Evolutionary conservation across 2,797 vertebrate species (phyloP).

Genomic region (Chaetophractus vellerosus): DNA sequence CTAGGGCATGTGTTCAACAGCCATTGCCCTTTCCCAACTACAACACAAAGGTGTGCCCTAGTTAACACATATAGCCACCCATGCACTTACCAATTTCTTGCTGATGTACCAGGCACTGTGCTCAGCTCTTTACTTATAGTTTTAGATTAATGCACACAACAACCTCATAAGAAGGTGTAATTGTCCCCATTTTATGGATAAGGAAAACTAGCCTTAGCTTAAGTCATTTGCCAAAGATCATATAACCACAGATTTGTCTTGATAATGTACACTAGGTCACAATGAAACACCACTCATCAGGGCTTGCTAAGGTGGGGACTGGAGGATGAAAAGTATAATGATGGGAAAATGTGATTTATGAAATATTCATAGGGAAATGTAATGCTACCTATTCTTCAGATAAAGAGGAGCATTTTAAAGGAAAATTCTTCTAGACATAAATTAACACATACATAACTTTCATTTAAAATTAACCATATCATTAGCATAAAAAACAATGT

Average conservation of each 20-base stretch:
- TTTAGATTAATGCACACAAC: not conserved
- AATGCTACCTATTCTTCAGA: not conserved
- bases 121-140: not conserved
- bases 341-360: not conserved
- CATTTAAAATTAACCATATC: slow-evolving; percentile 41
- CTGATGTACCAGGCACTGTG: not conserved
- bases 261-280: not conserved
- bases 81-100: not conserved
- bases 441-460: slow-evolving; percentile 19
- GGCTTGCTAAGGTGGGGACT: not conserved
- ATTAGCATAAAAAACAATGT: slow-evolving; percentile 35
- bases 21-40: not conserved
- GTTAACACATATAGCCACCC: not conserved
- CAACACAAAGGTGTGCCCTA: not conserved
- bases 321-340: not conserved
- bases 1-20: not conserved
- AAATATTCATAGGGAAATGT: not conserved
- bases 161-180: not conserved
- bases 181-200: not conserved
- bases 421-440: not conserved
- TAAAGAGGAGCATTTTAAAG: not conserved
- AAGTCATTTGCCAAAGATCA: slow-evolving; percentile 8
- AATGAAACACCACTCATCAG: not conserved
- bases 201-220: not conserved
- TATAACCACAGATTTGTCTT: not conserved